Evolutionary conservation across 64 coral and sea anemone genomes (phyloP).

Genomic region (Stichodactyla mertensii): DNA sequence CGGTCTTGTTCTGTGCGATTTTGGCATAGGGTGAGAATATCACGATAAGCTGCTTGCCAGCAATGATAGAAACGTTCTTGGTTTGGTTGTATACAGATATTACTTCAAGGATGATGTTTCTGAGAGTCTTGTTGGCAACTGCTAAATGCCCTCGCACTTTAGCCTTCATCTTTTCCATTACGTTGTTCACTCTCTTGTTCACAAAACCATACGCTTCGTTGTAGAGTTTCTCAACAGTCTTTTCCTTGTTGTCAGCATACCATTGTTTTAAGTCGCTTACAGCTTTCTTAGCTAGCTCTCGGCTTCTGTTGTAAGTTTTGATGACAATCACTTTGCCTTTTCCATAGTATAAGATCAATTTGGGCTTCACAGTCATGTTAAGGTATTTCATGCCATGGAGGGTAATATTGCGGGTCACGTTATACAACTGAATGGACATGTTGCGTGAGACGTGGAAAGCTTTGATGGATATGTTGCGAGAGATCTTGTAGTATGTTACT

Average conservation of each 20-base stretch:
- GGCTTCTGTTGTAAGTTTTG: conserved; percentile 31
- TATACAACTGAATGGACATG: conserved; percentile 44
- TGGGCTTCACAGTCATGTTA: conserved; percentile 54
- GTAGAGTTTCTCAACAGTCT: conserved; percentile 76
- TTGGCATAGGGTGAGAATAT: conserved; percentile 57
- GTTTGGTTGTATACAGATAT: conserved; percentile 64
- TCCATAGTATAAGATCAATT: conserved; percentile 33
- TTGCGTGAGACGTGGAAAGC: conserved; percentile 43
- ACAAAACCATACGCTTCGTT: conserved; percentile 50
- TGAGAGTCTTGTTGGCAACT: conserved; percentile 66
- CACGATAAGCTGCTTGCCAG: conserved; percentile 52
- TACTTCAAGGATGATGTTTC: conserved; percentile 47
- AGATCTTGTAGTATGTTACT: conserved; percentile 51
- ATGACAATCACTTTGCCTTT: conserved; percentile 45
- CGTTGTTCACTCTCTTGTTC: conserved; percentile 26
- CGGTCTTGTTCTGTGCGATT: conserved; percentile 42
- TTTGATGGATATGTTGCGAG: conserved; percentile 39
- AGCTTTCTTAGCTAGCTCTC: conserved; percentile 23
- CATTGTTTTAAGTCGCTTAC: conserved; percentile 51
- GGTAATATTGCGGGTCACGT: conserved; percentile 58
- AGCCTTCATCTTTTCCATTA: conserved; percentile 25
- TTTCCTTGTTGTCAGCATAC: conserved; percentile 84
- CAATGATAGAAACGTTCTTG: conserved; percentile 41
- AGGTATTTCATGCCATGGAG: conserved; percentile 48
- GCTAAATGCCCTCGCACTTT: conserved; percentile 27